phyloP scores from a whole-genome alignment of 2,888 invertebrate species.

The Cordilura impudica region DNA sequence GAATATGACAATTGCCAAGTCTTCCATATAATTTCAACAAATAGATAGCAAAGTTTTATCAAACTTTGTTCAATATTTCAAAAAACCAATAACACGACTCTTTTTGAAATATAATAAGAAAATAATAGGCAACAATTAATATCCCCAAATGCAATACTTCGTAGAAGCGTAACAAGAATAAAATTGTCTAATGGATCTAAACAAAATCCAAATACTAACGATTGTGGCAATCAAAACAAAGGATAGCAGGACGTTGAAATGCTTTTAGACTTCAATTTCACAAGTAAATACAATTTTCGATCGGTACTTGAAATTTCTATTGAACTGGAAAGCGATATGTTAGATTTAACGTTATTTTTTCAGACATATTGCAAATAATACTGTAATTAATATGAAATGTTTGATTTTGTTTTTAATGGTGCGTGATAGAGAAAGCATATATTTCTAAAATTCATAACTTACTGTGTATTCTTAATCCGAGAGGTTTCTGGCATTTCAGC shows the following conservation, averaged over 20 bases:
- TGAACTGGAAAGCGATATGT: no score
- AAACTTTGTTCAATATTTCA: constrained; percentile 16
- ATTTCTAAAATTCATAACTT: no score
- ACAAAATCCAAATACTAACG: constrained; percentile 16
- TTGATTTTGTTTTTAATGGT: no score
- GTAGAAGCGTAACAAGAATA: background rate
- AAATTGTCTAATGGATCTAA: constrained; percentile 33
- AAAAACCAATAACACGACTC: background rate
- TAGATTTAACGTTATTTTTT: background rate
- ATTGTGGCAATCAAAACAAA: background rate
- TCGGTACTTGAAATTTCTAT: no score
- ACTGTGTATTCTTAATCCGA: no score
- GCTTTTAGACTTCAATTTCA: no score
- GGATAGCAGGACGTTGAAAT: no score
- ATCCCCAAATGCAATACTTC: background rate
- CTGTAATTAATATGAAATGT: no score
- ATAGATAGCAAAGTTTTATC: constrained; percentile 31
- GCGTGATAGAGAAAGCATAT: no score
- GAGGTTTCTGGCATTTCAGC: no score
- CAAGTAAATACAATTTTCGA: no score
- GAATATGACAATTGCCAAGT: background rate
- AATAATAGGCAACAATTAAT: background rate
- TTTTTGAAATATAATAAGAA: background rate
- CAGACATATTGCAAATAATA: no score
- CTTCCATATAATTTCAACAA: background rate